phyloP scores from a whole-genome alignment of 1,140 invertebrate species.

The Ylistrum balloti region DNA sequence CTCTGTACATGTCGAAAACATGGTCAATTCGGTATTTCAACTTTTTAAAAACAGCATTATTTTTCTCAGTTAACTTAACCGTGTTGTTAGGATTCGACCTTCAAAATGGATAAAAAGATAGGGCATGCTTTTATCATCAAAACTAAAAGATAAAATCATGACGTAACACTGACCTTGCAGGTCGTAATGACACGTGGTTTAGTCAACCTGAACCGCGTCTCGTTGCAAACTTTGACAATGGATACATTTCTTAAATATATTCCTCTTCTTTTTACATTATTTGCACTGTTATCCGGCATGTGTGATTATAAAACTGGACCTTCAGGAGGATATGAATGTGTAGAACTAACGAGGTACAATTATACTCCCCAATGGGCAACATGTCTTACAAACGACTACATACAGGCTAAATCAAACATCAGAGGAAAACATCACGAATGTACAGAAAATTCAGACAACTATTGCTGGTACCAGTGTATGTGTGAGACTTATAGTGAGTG shows the following conservation, averaged over 20 bases:
- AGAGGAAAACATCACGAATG: constrained; percentile 21
- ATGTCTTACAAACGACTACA: constrained; percentile 51
- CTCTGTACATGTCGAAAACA: too few species aligned
- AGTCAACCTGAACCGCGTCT: background rate
- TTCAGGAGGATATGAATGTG: background rate
- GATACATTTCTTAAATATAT: background rate
- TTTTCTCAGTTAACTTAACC: too few species aligned
- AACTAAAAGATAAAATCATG: background rate
- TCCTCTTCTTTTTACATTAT: background rate
- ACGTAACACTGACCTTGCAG: background rate
- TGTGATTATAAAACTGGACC: background rate
- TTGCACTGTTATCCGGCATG: background rate
- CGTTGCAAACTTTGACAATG: background rate
- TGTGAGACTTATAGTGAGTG: background rate
- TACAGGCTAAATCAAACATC: background rate
- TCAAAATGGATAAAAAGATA: background rate
- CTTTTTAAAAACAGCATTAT: too few species aligned
- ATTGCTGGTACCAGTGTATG: constrained; percentile 47
- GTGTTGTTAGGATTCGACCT: too few species aligned
- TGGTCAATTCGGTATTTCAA: too few species aligned
- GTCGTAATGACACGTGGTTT: background rate
- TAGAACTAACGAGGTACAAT: background rate
- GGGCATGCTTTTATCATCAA: background rate
- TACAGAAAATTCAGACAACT: background rate
- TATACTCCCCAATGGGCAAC: constrained; percentile 43